These are phyloP conservation scores for Latheticus oryzae DNA, from an alignment of 2,888 invertebrate species.

Conservation along the genomic window DNA sequence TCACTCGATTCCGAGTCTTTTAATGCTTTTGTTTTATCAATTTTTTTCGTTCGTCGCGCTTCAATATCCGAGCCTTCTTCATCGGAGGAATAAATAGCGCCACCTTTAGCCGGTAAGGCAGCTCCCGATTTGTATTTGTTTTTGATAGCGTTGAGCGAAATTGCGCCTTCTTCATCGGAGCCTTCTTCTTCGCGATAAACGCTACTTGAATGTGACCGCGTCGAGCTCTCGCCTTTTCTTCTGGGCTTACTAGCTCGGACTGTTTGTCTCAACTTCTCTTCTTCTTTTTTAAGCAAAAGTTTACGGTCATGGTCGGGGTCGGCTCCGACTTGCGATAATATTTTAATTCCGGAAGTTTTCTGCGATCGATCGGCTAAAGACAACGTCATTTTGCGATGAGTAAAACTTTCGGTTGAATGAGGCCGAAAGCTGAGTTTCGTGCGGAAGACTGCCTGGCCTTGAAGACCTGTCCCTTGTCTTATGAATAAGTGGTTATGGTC, in stretches of 20 bases:
- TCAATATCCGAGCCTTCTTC: conserved; percentile 89
- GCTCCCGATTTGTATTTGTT: conserved; percentile 87
- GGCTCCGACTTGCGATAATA: conserved; percentile 90
- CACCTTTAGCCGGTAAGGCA: conserved; percentile 62
- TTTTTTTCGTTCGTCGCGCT: conserved; percentile 76
- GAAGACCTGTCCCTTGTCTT: conserved; percentile 96
- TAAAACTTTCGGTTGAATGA: conserved; percentile 98
- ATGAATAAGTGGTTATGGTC: conserved; percentile 98
- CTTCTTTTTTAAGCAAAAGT: conserved; percentile 96
- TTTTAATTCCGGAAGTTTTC: conserved; percentile 95
- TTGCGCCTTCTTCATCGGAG: conserved; percentile 93
- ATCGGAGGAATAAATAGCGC: conserved; percentile 87
- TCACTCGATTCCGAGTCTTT: conserved; percentile 78
- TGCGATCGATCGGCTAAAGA: conserved; percentile 95
- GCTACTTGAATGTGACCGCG: conserved; percentile 62
- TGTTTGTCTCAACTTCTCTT: conserved; percentile 92
- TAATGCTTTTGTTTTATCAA: conserved; percentile 81
- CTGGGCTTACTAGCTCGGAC: conserved; percentile 73
- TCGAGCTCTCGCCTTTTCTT: conserved; percentile 59
- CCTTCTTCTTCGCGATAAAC: conserved; percentile 79
- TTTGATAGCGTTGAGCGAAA: conserved; percentile 94
- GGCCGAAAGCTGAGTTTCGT: conserved; percentile 98
- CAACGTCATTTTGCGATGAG: conserved; percentile 98
- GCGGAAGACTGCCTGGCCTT: conserved; percentile 96
- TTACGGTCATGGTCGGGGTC: conserved; percentile 95